phyloP scores from a whole-genome alignment of 2,888 invertebrate species.

The Mimas tiliae region DNA sequence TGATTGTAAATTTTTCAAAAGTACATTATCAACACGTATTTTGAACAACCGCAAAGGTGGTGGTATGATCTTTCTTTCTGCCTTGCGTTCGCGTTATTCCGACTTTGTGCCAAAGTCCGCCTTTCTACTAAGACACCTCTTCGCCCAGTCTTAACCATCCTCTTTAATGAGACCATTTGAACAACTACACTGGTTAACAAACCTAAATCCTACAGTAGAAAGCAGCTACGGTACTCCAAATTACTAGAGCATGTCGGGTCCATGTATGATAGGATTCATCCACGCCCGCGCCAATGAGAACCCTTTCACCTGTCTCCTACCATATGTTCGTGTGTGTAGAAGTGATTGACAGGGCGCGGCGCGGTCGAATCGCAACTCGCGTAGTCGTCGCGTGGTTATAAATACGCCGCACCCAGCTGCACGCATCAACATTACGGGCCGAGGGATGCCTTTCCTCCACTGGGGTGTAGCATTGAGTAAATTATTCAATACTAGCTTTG shows the following conservation, averaged over 20 bases:
- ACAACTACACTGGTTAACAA: neutral
- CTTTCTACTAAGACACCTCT: too few relatives aligned
- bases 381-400: neutral
- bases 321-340: neutral
- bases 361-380: neutral
- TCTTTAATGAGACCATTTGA: too few relatives aligned
- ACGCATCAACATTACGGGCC: neutral
- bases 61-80: too few relatives aligned
- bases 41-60: too few relatives aligned
- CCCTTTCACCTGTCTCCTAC: slow-evolving; percentile 1
- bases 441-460: neutral
- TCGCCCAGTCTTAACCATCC: too few relatives aligned
- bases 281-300: neutral
- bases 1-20: too few relatives aligned
- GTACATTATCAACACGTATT: too few relatives aligned
- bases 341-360: neutral
- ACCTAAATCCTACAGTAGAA: neutral
- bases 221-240: neutral
- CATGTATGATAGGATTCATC: neutral
- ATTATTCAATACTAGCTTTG: neutral
- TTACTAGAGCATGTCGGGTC: slow-evolving; percentile 10
- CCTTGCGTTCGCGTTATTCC: too few relatives aligned
- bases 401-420: neutral
- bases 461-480: neutral
- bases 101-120: too few relatives aligned